Evolutionary conservation across 2,113 vertebrate genomes (phyloP).

Genomic region (Dascyllus trimaculatus): DNA sequence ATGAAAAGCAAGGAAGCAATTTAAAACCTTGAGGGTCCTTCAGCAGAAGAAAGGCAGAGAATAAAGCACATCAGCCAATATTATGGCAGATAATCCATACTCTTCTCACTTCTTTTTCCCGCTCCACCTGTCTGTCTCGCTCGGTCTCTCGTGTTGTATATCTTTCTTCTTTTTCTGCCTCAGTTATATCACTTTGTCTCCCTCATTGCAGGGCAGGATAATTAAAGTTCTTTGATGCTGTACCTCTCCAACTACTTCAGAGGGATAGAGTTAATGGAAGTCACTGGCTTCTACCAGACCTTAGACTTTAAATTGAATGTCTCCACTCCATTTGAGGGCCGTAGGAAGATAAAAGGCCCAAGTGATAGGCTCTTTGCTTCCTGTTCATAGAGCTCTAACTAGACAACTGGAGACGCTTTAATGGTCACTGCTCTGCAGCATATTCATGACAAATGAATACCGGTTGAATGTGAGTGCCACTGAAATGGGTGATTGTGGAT

Average conservation of each 20-base stretch:
- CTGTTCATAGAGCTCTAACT: slow-evolving; percentile 56
- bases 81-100: slow-evolving; percentile 50
- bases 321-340: slow-evolving; percentile 75
- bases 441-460: slow-evolving; percentile 56
- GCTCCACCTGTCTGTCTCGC: slow-evolving; percentile 4
- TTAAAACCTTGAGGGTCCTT: slow-evolving; percentile 62
- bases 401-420: slow-evolving; percentile 61
- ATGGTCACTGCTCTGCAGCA: slow-evolving; percentile 57
- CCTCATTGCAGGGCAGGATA: slow-evolving; percentile 41
- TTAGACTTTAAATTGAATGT: slow-evolving; percentile 75
- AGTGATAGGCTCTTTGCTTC: slow-evolving; percentile 63
- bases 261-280: slow-evolving; percentile 74
- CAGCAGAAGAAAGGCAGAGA: slow-evolving; percentile 46
- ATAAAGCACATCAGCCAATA: slow-evolving; percentile 55
- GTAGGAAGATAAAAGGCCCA: slow-evolving; percentile 68
- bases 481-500: slow-evolving; percentile 37
- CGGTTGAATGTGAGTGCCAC: slow-evolving; percentile 29
- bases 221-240: slow-evolving; percentile 75
- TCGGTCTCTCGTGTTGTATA: slow-evolving; percentile 18
- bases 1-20: slow-evolving; percentile 73
- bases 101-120: slow-evolving; percentile 14
- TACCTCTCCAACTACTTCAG: slow-evolving; percentile 59
- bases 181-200: slow-evolving; percentile 46
- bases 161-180: slow-evolving; percentile 21
- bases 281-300: slow-evolving; percentile 62